phyloP scores from a whole-genome alignment of 2,113 vertebrate genomes.

The Beaufortia kweichowensis region DNA sequence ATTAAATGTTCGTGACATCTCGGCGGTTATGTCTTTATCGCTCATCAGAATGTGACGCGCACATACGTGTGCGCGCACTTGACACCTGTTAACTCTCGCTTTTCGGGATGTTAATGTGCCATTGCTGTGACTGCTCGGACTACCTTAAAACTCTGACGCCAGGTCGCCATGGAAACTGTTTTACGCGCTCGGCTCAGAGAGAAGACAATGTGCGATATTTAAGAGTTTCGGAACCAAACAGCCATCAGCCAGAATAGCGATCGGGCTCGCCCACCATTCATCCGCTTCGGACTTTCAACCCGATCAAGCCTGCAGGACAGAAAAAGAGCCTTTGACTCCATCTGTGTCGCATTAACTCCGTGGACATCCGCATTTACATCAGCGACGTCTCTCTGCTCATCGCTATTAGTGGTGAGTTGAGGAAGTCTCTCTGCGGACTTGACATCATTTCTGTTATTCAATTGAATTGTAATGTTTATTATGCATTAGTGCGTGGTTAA shows the following conservation, averaged over 20 bases:
- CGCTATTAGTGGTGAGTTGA: slow-evolving; percentile 48
- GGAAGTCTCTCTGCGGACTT: slow-evolving; percentile 17
- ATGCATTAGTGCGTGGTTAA: neutral
- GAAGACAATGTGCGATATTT: slow-evolving; percentile 75
- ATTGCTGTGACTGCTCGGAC: slow-evolving; percentile 59
- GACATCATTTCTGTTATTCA: neutral
- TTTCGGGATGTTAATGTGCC: slow-evolving; percentile 47
- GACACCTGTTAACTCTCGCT: slow-evolving; percentile 63
- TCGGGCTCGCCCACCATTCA: slow-evolving; percentile 43
- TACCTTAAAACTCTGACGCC: slow-evolving; percentile 79
- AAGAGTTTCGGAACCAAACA: slow-evolving; percentile 80
- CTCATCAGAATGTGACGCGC: neutral
- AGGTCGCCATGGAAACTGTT: slow-evolving; percentile 83
- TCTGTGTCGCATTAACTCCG: slow-evolving; percentile 45
- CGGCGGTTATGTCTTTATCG: neutral
- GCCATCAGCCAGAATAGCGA: slow-evolving; percentile 77
- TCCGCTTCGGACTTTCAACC: slow-evolving; percentile 5
- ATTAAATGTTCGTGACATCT: neutral
- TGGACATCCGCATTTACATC: slow-evolving; percentile 28
- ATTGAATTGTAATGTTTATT: neutral
- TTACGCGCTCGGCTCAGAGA: slow-evolving; percentile 79
- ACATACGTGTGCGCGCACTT: slow-evolving; percentile 43
- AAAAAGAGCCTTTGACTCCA: slow-evolving; percentile 33
- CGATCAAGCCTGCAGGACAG: slow-evolving; percentile 58
- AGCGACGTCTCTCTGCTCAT: slow-evolving; percentile 31